Evolutionary conservation across 2,797 vertebrate species (phyloP).

Genomic region (Acipenser transmontanus): DNA sequence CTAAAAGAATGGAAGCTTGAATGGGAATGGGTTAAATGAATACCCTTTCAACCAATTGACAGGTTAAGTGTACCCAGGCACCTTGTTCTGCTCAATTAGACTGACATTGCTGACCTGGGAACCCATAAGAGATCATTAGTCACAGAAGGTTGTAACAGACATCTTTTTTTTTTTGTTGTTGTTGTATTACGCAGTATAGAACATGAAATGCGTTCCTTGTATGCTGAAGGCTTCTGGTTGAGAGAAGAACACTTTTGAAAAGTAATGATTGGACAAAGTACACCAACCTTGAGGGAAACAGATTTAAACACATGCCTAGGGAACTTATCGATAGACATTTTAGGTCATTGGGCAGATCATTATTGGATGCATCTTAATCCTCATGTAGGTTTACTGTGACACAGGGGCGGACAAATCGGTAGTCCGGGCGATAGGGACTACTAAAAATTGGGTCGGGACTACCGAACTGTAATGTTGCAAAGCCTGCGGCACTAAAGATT

Average conservation of each 20-base stretch:
- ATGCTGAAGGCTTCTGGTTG: conserved; percentile 29
- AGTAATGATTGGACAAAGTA: conserved; percentile 10
- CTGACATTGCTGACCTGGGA: conserved; percentile 22
- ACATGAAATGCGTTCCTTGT: conserved; percentile 15
- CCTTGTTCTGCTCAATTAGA: conserved; percentile 34
- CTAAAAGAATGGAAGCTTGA: background rate
- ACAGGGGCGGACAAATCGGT: too few species aligned
- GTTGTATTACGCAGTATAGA: conserved; percentile 2
- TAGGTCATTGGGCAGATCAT: too few species aligned
- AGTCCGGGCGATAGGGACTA: too few species aligned
- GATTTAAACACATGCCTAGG: too few species aligned
- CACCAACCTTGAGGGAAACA: background rate
- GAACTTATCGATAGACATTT: too few species aligned
- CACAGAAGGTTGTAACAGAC: conserved; percentile 9
- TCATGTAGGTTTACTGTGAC: too few species aligned
- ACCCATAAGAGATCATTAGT: conserved; percentile 21
- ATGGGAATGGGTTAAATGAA: background rate
- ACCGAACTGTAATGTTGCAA: too few species aligned
- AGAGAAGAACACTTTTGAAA: conserved; percentile 12
- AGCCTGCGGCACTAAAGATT: too few species aligned
- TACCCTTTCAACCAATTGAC: conserved; percentile 7
- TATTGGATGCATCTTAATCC: too few species aligned
- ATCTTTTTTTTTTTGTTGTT: conserved; percentile 8
- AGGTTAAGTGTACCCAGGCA: conserved; percentile 10
- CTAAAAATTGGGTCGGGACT: too few species aligned